A percentile compares a stretch with the other conserved stretches of the same genome.
These are phyloP conservation scores for Dorcus parallelipipedus DNA, from an alignment of 2,888 invertebrate genomes.

Conservation along the genomic window DNA sequence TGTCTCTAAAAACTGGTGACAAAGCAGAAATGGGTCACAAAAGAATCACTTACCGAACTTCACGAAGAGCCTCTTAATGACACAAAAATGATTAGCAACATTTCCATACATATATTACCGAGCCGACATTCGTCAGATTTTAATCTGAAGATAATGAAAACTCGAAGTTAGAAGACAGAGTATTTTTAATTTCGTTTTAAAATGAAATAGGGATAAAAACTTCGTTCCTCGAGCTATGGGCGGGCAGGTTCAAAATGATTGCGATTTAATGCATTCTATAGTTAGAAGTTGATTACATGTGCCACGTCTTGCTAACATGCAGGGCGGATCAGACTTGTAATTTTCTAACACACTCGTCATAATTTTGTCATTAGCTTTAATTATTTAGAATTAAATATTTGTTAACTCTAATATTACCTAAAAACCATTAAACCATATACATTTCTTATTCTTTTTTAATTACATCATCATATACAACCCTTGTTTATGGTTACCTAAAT, in stretches of 20 bases:
- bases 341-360: conserved; percentile 11
- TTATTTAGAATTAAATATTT: conserved; percentile 17
- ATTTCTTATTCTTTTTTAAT: background rate
- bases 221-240: conserved; percentile 13
- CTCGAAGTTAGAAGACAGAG: background rate
- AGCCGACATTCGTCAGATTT: background rate
- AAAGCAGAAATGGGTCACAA: no score
- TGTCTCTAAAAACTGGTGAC: no score
- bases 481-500: no score
- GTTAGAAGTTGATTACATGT: conserved; percentile 15
- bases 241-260: conserved; percentile 19
- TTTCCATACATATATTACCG: conserved; percentile 13
- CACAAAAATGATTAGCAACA: conserved; percentile 18
- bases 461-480: no score
- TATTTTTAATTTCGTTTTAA: conserved; percentile 17
- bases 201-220: conserved; percentile 18
- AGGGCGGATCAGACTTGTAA: conserved; percentile 17
- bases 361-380: conserved; percentile 22
- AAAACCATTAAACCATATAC: background rate
- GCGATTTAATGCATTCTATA: conserved; percentile 21
- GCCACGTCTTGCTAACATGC: conserved; percentile 13
- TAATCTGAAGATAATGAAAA: conserved; percentile 1
- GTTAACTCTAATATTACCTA: background rate
- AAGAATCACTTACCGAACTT: no score
- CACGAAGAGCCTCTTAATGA: conserved; percentile 14